Evolutionary conservation across 2,888 invertebrate genomes (phyloP), one percentile per base, ranked within the genome.

Genomic region (Hirtodrosophila confusa): DNA sequence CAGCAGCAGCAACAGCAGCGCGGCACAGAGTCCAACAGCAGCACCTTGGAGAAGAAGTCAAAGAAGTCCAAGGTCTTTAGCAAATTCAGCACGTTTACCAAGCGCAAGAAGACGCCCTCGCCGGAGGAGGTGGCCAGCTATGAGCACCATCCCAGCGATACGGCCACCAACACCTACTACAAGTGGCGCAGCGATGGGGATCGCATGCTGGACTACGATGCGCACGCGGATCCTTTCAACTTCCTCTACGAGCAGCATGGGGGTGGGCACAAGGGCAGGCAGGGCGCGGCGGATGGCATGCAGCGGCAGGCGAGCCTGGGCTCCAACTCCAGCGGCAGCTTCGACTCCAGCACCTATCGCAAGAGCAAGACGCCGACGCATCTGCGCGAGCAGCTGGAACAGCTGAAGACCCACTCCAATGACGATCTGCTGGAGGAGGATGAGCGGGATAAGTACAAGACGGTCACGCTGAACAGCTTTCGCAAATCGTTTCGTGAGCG

Each of bases 401-500:
- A 90, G 65, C 58, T 90, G 54, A 89, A 89, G 39, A 86, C 78
- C 41, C 85, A 88, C 17, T 69, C 85, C 49, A 58, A 80, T 36
- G 63, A 78, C 8, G 61, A 76, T 70, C 39, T 86, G 65, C 61
- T 80, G 6, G 76, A 80, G 62, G 83, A 82, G 60, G 73, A 78
- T 3, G 88, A 88, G 27, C 75, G 78, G 0, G 89, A 91, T 9
- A 91, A 91, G 68, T 91, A 89, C 65, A 90, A 89, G 62, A 91
- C 92, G 1, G 84, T 91, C 6, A 91, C 91, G 0, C 45, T 91
- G 5, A 91, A 89, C 44, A 91, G 90, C 50, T 90, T 91, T 55
- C 90, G 91, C 9, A 91, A 90, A 66, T 91, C 91, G 0, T 91
- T 91, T 69, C 89, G 91, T 0, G 90, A 91, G 4, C 89, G 88